Conservation (phyloP, 2,888 invertebrate species). For the Sphaerophoria rueppellii region DNA sequence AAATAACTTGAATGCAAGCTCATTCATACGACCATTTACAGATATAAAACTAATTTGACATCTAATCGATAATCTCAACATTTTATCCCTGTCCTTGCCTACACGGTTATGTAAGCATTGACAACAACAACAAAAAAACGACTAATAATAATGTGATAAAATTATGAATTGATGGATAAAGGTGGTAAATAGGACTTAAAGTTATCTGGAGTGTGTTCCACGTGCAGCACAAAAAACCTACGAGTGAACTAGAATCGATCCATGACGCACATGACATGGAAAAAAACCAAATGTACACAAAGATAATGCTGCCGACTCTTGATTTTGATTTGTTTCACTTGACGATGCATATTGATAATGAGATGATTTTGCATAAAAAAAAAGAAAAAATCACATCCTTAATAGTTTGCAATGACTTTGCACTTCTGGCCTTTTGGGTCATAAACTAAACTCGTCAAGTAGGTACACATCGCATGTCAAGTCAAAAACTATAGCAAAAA, state of each 20-base stretch:
- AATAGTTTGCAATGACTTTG: neutral
- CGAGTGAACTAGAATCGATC: neutral
- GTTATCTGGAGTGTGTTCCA: too few relatives aligned
- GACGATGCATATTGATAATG: neutral
- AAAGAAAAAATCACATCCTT: neutral
- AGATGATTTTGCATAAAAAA: neutral
- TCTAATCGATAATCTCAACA: neutral
- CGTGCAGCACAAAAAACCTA: too few relatives aligned
- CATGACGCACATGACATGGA: neutral
- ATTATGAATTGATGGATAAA: too few relatives aligned
- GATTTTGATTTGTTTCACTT: slow-evolving; percentile 4
- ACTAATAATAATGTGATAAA: too few relatives aligned
- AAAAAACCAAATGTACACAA: neutral
- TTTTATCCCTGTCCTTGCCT: neutral
- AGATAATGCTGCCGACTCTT: neutral
- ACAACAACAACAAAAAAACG: neutral
- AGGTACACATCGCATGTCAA: neutral
- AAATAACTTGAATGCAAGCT: neutral
- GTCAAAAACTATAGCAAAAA: neutral
- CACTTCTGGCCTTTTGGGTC: neutral
- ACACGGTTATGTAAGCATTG: neutral
- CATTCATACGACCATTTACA: neutral
- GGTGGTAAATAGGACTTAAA: too few relatives aligned
- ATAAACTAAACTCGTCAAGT: neutral
- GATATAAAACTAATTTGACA: neutral